Conservation (phyloP, 2,113 vertebrate genomes). For the Silurus glanis region DNA sequence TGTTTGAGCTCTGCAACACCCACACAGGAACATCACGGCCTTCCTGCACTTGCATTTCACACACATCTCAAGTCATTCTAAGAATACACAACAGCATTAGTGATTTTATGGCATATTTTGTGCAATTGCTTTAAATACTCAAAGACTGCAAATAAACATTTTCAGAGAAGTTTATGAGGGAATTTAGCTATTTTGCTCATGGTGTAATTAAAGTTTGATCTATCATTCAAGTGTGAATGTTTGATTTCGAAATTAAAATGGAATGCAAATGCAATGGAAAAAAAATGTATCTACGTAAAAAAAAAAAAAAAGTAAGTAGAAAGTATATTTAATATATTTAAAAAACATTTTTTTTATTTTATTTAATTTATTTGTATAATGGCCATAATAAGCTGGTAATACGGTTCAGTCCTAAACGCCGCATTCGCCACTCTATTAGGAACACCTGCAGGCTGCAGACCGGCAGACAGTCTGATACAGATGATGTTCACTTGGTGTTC, state of each 20-base stretch:
- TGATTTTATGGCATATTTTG: not conserved
- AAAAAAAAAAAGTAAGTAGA: not conserved
- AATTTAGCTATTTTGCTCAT: not conserved
- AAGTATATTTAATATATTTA: not conserved
- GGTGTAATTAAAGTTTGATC: not conserved
- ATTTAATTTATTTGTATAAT: not conserved
- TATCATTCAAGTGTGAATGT: not conserved
- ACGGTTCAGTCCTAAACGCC: too few relatives aligned
- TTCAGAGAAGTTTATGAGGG: not conserved
- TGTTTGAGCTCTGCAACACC: constrained; percentile 15
- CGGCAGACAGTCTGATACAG: too few relatives aligned
- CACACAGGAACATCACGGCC: constrained; percentile 23
- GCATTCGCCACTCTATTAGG: too few relatives aligned
- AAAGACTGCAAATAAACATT: not conserved
- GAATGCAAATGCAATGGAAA: not conserved
- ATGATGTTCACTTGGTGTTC: too few relatives aligned
- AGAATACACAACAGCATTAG: not conserved
- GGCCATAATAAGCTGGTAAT: too few relatives aligned
- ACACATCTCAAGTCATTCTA: constrained; percentile 25
- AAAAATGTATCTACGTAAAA: not conserved
- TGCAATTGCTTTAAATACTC: not conserved
- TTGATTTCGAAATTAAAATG: not conserved
- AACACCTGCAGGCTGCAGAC: too few relatives aligned
- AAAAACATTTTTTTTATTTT: too few relatives aligned
- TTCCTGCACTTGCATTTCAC: constrained; percentile 29